These are phyloP conservation scores for Tamias sibiricus DNA, from an alignment of 2,113 vertebrate species.

Conservation along the genomic window DNA sequence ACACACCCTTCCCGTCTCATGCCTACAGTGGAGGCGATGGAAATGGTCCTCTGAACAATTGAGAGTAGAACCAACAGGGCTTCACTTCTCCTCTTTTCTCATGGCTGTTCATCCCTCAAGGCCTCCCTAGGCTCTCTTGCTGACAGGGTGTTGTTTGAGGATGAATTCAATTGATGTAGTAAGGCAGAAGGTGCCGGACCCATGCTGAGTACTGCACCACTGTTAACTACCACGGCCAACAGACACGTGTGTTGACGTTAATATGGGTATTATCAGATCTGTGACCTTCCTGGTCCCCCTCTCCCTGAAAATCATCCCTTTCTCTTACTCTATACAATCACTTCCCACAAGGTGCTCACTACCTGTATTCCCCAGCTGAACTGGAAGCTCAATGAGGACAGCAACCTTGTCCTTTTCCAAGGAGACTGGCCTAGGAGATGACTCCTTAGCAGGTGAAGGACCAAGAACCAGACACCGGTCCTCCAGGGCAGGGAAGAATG, in stretches of 20 bases:
- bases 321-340: not conserved
- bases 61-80: not conserved
- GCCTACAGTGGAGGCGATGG: no score
- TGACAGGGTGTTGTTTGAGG: not conserved
- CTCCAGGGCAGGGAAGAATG: not conserved
- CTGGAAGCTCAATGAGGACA: not conserved
- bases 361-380: not conserved
- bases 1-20: not conserved
- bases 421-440: not conserved
- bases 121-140: not conserved
- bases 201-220: not conserved
- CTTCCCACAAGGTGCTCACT: not conserved
- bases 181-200: not conserved
- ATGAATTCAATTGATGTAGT: not conserved
- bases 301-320: not conserved
- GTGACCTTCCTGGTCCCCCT: not conserved
- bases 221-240: not conserved
- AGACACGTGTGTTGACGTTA: not conserved
- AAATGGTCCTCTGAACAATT: not conserved
- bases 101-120: not conserved
- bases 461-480: not conserved
- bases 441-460: not conserved
- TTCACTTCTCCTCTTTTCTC: not conserved
- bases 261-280: not conserved
- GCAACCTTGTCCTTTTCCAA: not conserved